Conservation (phyloP, 2,113 vertebrate species). For the Litocranius walleri region DNA sequence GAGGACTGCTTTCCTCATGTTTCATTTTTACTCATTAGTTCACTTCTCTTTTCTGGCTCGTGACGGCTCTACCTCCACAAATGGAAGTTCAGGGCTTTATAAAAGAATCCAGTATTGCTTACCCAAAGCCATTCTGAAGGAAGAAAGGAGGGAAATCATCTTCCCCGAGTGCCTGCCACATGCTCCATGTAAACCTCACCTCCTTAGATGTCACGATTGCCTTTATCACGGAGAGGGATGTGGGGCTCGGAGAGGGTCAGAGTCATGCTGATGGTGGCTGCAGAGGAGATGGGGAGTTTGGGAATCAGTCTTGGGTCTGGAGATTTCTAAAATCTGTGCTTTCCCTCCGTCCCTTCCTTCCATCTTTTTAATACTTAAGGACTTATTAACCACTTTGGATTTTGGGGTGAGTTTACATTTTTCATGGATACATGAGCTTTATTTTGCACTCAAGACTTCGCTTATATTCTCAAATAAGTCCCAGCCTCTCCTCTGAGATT, state of each 20-base stretch:
- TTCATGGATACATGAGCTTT: not conserved
- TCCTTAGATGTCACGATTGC: fast-evolving
- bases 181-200: not conserved
- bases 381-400: not conserved
- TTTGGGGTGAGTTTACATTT: not conserved
- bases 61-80: not conserved
- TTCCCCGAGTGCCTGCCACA: not conserved
- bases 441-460: not conserved
- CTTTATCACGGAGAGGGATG: not conserved
- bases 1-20: not conserved
- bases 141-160: not conserved
- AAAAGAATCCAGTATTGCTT: not conserved
- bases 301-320: not conserved
- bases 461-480: not conserved
- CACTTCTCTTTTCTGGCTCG: not conserved
- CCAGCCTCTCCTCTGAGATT: not conserved
- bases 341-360: not conserved
- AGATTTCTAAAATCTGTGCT: not conserved
- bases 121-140: not conserved
- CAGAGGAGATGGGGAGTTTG: too few relatives aligned
- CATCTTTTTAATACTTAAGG: not conserved
- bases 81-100: not conserved
- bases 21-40: not conserved
- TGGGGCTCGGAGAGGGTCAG: not conserved
- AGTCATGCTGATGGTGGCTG: not conserved